Base-by-base conservation (phyloP, 2,797 vertebrate genomes). In the Enteromius trimaculatus region DNA sequence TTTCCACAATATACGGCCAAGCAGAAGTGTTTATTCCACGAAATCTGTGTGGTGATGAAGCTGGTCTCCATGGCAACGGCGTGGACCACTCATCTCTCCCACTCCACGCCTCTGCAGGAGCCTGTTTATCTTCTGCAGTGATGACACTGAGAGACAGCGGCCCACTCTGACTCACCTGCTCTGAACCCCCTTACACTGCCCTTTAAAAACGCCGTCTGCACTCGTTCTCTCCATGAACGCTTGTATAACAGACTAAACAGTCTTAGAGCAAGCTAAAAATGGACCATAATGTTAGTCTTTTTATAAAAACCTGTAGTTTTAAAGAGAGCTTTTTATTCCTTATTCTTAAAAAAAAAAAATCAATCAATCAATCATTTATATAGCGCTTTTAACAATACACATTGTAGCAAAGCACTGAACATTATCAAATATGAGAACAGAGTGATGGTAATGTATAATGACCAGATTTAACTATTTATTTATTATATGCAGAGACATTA, bases 161-260 rank as follows among this genome's bases (percentile, higher is more conserved):
- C 64, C 47, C 75, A 21, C 55, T 34, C 53, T 93, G 92, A 93
- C 87, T 93, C 94, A 93, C 80, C 31, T 60, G 55, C 39, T 44
- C 23, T 72, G 53, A 26, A 37, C 79, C 26, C 21, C 55, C 23
- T 9, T 19, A 60, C n/a, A 16, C 53, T 80, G 60, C 51, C 51
- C 62, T 80, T 80, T 44, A 53, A 70, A 76, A 19, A 21, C 4
- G 19, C 6, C 1, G 6, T 55, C 37, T 60, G 66, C 53, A 60
- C n/a, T 70, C 51, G 29, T 14, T 39, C 11, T 44, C 31, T 44
- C 16, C 16, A 42, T 80, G 62, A 60, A 29, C 4, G 64, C 62
- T 31, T n/a, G n/a, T n/a, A n/a, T n/a, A n/a, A n/a, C n/a, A n/a
- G n/a, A n/a, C n/a, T n/a, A n/a, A n/a, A n/a, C 26, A 29, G 26